phyloP scores from a whole-genome alignment of 2,888 invertebrate genomes.

The Antheraea assamensis region DNA sequence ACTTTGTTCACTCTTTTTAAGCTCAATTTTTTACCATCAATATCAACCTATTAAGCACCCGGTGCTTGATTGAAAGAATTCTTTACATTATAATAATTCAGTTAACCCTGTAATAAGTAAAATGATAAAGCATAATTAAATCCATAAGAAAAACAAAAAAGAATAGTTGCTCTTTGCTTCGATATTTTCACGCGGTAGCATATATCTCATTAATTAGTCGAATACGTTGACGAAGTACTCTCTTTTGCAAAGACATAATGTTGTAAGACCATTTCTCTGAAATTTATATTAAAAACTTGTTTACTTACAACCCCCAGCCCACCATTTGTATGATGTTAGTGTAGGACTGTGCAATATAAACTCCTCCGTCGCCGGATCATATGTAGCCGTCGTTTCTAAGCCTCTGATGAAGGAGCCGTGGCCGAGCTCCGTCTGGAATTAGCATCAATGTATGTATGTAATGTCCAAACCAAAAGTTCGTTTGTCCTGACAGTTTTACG shows the following conservation, averaged over 20 bases:
- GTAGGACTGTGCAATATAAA: slow-evolving; percentile 95
- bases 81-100: too few relatives aligned
- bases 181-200: neutral
- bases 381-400: slow-evolving; percentile 96
- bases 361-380: slow-evolving; percentile 91
- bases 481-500: too few relatives aligned
- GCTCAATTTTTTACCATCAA: neutral
- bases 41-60: neutral
- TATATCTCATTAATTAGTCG: too few relatives aligned
- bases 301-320: slow-evolving; percentile 95
- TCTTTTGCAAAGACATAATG: too few relatives aligned
- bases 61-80: too few relatives aligned
- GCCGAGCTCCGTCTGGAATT: slow-evolving; percentile 92
- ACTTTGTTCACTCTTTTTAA: too few relatives aligned
- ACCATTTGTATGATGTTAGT: slow-evolving; percentile 96
- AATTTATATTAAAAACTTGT: neutral
- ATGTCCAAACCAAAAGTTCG: too few relatives aligned
- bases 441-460: too few relatives aligned
- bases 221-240: too few relatives aligned
- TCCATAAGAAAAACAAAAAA: neutral
- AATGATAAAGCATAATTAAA: neutral
- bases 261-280: too few relatives aligned
- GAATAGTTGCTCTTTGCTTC: neutral
- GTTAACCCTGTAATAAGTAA: neutral
- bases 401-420: slow-evolving; percentile 97